Base-by-base conservation (phyloP, 1,140 invertebrate species). In the Drepana arcuata region DNA sequence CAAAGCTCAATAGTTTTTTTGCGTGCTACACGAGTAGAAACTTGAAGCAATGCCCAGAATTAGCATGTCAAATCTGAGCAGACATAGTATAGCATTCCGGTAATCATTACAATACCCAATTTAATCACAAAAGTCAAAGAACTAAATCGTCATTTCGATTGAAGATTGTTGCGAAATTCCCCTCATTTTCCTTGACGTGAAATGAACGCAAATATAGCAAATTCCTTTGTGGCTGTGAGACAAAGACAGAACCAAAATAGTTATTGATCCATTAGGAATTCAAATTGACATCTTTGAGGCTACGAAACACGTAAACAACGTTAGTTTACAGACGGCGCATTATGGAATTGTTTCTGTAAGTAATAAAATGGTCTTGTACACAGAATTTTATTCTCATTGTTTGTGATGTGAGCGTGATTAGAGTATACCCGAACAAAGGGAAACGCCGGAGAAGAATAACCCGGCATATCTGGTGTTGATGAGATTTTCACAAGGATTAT, bases 221-320 rank as follows among this genome's bases (percentile, higher is more conserved):
- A 45, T 39, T 34, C 42, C 27, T 39, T 39, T 24, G 36, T 24
- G 23, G 26, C 35, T 29, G 48, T 48, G 49, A 47, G 38, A 47
- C 42, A 46, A 49, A 51, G 44, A 46, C 47, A 41, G 56, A 69
- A 56, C 44, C 57, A 35, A 47, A 54, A 61, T 60, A 57, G 61
- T 67, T 57, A 70, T 63, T 50, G 44, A 49, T 33, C 43, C 40
- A 58, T 67, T 61, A 65, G 53, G 58, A 65, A 65, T 62, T 64
- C 57, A 65, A 67, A 67, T 62, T 39, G 48, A 42, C 35, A 45
- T 51, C 51, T 64, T 57, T 54, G 49, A 55, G 50, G 24, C 9
- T n/a, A n/a, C n/a, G n/a, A n/a, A n/a, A n/a, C n/a, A n/a, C n/a
- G n/a, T n/a, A n/a, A n/a, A n/a, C n/a, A n/a, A n/a, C n/a, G n/a